Evolutionary conservation across 1,140 invertebrate genomes (phyloP).

Genomic region (Galleria mellonella): DNA sequence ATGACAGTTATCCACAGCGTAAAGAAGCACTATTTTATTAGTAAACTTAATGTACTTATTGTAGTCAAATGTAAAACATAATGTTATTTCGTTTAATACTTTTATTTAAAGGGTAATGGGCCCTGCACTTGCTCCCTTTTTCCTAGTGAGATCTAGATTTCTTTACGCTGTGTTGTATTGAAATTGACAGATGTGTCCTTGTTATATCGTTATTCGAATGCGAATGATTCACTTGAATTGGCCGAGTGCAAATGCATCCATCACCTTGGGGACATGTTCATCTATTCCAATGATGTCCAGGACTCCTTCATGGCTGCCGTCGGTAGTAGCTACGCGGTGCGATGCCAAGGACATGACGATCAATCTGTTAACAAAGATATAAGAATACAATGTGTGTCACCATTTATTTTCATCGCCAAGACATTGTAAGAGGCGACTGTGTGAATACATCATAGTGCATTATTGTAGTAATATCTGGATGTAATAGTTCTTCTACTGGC

Average conservation of each 20-base stretch:
- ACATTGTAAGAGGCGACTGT: too few species aligned
- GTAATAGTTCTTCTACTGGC: too few species aligned
- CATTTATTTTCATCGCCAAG: too few species aligned
- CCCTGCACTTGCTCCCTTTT: too few species aligned
- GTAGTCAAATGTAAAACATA: too few species aligned
- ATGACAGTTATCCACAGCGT: background rate
- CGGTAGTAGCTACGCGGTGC: constrained; percentile 43
- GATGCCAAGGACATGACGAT: constrained; percentile 55
- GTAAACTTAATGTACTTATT: too few species aligned
- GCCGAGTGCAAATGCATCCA: constrained; percentile 56
- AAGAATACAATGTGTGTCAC: too few species aligned
- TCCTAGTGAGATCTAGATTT: background rate
- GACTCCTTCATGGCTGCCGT: constrained; percentile 52
- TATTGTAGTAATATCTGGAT: too few species aligned
- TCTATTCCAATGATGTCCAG: constrained; percentile 61
- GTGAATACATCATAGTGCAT: too few species aligned
- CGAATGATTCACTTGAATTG: constrained; percentile 43
- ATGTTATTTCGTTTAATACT: too few species aligned
- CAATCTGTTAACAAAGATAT: constrained; percentile 29
- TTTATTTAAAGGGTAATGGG: too few species aligned
- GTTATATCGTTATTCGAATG: background rate
- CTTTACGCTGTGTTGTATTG: background rate
- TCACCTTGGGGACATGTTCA: constrained; percentile 53
- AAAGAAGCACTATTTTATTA: background rate
- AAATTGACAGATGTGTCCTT: background rate